phyloP scores from a whole-genome alignment of 2,797 vertebrate species.

The Poecile montanus region DNA sequence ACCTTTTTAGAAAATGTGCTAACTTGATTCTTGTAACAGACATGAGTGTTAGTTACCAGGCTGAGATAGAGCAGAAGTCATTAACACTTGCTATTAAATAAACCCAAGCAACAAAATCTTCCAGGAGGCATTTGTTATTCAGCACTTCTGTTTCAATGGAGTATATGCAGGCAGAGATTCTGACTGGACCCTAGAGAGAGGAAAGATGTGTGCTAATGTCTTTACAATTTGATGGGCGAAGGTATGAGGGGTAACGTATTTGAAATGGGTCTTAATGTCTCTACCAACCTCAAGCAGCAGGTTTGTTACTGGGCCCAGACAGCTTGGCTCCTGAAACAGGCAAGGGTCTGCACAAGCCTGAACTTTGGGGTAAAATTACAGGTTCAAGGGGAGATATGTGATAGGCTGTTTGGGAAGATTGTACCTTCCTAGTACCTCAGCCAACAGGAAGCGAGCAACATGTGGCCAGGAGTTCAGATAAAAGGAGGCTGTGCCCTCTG shows the following conservation, averaged over 20 bases:
- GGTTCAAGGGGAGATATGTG: background rate
- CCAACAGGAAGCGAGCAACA: rapidly evolving
- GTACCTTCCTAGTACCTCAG: background rate
- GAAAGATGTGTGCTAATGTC: background rate
- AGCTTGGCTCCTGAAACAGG: background rate
- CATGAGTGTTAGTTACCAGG: background rate
- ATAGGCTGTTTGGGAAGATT: rapidly evolving
- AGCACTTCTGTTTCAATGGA: background rate
- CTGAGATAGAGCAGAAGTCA: background rate
- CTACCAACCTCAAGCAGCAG: background rate
- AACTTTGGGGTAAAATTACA: background rate
- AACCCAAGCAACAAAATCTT: background rate
- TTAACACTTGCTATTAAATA: background rate
- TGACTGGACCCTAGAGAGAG: background rate
- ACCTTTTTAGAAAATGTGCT: background rate
- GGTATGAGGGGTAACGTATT: background rate
- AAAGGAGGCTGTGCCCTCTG: rapidly evolving
- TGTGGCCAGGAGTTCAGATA: rapidly evolving
- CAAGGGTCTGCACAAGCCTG: background rate
- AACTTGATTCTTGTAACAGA: background rate
- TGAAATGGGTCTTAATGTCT: background rate
- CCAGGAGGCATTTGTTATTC: background rate
- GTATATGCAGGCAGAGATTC: background rate
- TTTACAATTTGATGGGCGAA: background rate
- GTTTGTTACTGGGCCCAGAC: background rate